A percentile compares a stretch with the other conserved stretches of the same genome.
Conservation (phyloP, 2,888 invertebrate genomes). For the Chloromyia formosa region DNA sequence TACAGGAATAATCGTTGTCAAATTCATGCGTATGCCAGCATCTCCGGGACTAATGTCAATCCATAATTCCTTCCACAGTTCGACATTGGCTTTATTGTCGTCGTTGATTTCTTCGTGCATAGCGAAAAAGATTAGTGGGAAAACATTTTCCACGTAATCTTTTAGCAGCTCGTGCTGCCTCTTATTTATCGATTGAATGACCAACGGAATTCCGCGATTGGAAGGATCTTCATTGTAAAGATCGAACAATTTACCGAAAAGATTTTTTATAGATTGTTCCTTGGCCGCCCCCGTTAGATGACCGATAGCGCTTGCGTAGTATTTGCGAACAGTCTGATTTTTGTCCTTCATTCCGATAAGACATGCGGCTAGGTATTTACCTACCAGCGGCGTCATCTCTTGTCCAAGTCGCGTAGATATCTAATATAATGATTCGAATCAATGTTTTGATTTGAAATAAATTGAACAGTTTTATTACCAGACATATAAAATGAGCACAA, state of each 20-base stretch:
- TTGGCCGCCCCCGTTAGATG: constrained; percentile 85
- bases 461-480: constrained; percentile 55
- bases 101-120: constrained; percentile 84
- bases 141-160: constrained; percentile 75
- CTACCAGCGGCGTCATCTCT: constrained; percentile 68
- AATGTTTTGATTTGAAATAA: background rate
- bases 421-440: constrained; percentile 51
- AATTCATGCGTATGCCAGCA: constrained; percentile 80
- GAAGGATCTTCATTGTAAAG: constrained; percentile 76
- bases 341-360: constrained; percentile 84
- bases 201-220: constrained; percentile 76
- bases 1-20: constrained; percentile 75
- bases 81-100: constrained; percentile 70
- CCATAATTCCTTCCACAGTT: constrained; percentile 90
- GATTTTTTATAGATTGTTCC: constrained; percentile 68
- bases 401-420: constrained; percentile 65
- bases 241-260: constrained; percentile 68
- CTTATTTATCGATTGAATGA: constrained; percentile 82
- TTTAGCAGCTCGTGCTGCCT: constrained; percentile 85
- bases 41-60: constrained; percentile 90
- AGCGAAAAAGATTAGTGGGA: constrained; percentile 88
- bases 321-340: constrained; percentile 83
- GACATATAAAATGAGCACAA: constrained; percentile 79
- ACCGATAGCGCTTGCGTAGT: constrained; percentile 85
- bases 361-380: constrained; percentile 67